phyloP scores from a whole-genome alignment of 1,140 invertebrate genomes.

The Bradysia coprophila region DNA sequence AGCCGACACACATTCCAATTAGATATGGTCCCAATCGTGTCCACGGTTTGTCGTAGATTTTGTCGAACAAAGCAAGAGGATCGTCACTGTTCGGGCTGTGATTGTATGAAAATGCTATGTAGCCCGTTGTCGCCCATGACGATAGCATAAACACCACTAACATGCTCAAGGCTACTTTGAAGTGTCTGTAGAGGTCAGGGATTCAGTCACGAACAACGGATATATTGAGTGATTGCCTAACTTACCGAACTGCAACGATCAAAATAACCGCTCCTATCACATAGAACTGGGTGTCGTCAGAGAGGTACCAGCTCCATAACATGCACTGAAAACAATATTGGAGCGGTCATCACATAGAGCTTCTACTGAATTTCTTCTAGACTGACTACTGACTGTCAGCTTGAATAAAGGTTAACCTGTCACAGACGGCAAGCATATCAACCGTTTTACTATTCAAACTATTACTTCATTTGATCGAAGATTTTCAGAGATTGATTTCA shows the following conservation, averaged over 20 bases:
- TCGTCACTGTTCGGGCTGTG: conserved; percentile 63
- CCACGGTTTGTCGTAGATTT: conserved; percentile 79
- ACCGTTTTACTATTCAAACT: too few species aligned
- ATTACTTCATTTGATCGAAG: too few species aligned
- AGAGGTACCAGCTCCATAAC: conserved; percentile 79
- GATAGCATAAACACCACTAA: conserved; percentile 45
- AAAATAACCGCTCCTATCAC: conserved; percentile 57
- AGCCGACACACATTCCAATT: conserved; percentile 66
- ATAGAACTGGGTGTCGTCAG: conserved; percentile 72
- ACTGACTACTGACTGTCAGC: too few species aligned
- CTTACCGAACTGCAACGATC: conserved; percentile 40
- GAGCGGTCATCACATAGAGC: neutral
- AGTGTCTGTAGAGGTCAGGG: conserved; percentile 33
- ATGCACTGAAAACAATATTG: conserved; percentile 47
- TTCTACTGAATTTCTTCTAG: neutral
- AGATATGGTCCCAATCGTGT: conserved; percentile 63
- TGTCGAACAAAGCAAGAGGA: conserved; percentile 64
- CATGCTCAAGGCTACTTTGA: conserved; percentile 44
- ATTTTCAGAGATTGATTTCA: too few species aligned
- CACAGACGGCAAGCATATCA: too few species aligned
- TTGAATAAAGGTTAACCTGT: too few species aligned
- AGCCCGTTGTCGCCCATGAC: conserved; percentile 58
- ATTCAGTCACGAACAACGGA: neutral
- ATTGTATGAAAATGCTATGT: conserved; percentile 58
- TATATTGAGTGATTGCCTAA: neutral